A percentile compares a stretch with the other conserved stretches of the same genome.
These are phyloP conservation scores for Spheniscus mendiculus DNA, from an alignment of 2,113 vertebrate species.

Conservation along the genomic window DNA sequence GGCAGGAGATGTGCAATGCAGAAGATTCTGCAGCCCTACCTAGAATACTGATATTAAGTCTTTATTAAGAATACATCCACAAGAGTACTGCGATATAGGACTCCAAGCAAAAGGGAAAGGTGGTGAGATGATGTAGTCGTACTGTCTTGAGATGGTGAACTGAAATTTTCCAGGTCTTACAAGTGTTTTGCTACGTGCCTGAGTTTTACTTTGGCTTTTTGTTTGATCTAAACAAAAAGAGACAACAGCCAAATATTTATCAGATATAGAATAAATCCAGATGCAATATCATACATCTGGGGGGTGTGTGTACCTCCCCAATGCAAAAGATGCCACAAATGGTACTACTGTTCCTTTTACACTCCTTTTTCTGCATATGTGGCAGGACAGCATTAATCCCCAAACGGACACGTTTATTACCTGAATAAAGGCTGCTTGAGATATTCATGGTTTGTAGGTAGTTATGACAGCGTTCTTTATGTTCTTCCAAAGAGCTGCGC, in stretches of 20 bases:
- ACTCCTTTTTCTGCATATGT: not conserved
- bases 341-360: not conserved
- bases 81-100: not conserved
- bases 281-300: not conserved
- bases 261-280: not conserved
- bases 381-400: not conserved
- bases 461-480: slow-evolving; percentile 98
- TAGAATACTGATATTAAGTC: not conserved
- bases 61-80: not conserved
- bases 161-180: not conserved
- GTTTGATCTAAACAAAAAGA: not conserved
- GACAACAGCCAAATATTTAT: not conserved
- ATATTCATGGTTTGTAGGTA: slow-evolving; percentile 97
- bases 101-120: not conserved
- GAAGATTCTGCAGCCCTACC: not conserved
- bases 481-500: slow-evolving; percentile 97
- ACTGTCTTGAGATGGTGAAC: not conserved
- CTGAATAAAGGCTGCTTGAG: slow-evolving; percentile 91
- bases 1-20: not conserved
- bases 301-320: fast-evolving
- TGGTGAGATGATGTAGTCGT: not conserved
- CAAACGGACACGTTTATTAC: slow-evolving; percentile 69
- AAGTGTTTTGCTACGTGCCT: not conserved
- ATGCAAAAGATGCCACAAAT: not conserved
- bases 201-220: not conserved